Base-by-base conservation (phyloP, 2,113 vertebrate species). In the Gasterosteus aculeatus region DNA sequence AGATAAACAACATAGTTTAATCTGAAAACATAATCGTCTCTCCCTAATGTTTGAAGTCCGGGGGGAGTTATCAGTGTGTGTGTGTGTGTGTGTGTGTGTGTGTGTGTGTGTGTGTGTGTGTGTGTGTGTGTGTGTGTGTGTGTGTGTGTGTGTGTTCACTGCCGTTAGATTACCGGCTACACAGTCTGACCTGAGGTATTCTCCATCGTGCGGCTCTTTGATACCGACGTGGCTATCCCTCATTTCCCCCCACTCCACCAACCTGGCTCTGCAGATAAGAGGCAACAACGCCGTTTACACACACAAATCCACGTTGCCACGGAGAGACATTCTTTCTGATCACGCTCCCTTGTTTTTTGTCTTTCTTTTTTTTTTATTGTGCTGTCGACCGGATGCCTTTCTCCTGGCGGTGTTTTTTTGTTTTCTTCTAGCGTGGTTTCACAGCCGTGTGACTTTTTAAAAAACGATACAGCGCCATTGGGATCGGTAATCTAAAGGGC, bases 251-350 rank as follows among this genome's bases (percentile, higher is more conserved):
- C 42, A 39, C 73, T 87, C 63, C 38, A 75, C 78, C 85, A 72
- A 64, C 80, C 88, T 91, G 90, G 84, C 70, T 85, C 75, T 65
- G 75, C 73, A 90, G 91, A 92, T 92, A 92, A 92, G 89, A 84
- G 60, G 35, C 56, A 90, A 81, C 80, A 87, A 72, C 89, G 91
- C 72, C 33, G 63, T 77, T 63, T 54, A 66, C 41, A 65, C 31
- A 72, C 66, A 77, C 71, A 31, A 16, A 79, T 74, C 72, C 62
- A 76, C 59, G 41, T 51, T 29, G 18, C 62, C 18, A 53, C 2
- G 44, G 11, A 70, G 62, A 78, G 2, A 74, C 53, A 85, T 81
- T 78, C 62, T 61, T 22, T n/a, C 35, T 80, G 67, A 82, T 86
- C 49, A 80, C 83, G 82, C 56, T 41, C 22, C n/a, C 18, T 47